A percentile compares a stretch with the other conserved stretches of the same genome.
Conservation (phyloP, 1,140 invertebrate genomes). For the Akabosia matsudoensis region DNA sequence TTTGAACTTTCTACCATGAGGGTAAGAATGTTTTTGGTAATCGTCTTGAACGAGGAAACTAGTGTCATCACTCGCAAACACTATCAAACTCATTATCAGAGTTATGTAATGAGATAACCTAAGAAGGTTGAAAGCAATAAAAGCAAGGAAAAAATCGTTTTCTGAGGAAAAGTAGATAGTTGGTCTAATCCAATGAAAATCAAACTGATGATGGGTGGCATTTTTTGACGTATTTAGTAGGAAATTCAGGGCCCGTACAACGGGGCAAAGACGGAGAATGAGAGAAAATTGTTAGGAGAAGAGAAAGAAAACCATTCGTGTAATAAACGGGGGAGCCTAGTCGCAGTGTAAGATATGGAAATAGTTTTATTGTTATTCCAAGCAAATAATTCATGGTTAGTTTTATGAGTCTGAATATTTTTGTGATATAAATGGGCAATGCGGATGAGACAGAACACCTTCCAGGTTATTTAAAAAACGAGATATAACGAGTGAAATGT, state of each 20-base stretch:
- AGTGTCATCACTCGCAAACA: too few relatives aligned
- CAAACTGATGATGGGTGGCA: constrained; percentile 11
- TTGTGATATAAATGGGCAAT: background rate
- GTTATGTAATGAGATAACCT: too few relatives aligned
- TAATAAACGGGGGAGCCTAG: background rate
- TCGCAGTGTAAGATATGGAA: background rate
- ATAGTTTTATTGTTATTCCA: constrained; percentile 20
- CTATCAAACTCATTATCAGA: too few relatives aligned
- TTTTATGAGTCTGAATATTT: constrained; percentile 23
- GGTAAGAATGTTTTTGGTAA: too few relatives aligned
- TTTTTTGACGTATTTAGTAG: background rate
- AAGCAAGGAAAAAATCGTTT: background rate
- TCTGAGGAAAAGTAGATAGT: background rate
- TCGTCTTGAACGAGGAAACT: too few relatives aligned
- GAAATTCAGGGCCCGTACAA: too few relatives aligned
- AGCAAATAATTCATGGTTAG: constrained; percentile 19
- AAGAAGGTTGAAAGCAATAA: background rate
- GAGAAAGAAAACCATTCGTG: background rate
- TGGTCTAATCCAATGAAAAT: background rate
- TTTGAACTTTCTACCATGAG: too few relatives aligned
- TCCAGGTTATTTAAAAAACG: constrained; percentile 8
- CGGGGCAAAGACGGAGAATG: too few relatives aligned
- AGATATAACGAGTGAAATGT: background rate
- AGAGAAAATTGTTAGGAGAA: too few relatives aligned
- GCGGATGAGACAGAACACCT: background rate